Evolutionary conservation across 2,797 vertebrate genomes (phyloP).

Genomic region (Melanotaenia maccullochi): DNA sequence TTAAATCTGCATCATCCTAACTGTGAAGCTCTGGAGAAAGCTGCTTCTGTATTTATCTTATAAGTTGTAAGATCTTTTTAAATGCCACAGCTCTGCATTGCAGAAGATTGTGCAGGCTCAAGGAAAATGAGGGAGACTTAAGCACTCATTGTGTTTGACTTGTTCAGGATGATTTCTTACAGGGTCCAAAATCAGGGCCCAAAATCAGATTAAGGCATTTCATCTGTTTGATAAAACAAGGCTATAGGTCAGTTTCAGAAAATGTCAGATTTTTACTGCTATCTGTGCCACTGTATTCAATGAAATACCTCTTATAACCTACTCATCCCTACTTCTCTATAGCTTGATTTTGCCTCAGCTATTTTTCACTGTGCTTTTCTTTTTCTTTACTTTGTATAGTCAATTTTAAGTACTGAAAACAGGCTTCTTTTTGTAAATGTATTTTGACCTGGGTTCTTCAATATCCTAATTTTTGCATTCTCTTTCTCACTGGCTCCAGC

Average conservation of each 20-base stretch:
- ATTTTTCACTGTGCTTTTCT: slow-evolving; percentile 34
- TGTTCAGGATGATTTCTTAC: slow-evolving; percentile 59
- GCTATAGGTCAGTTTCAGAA: slow-evolving; percentile 57
- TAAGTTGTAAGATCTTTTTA: slow-evolving; percentile 48
- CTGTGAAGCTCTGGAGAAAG: slow-evolving; percentile 51
- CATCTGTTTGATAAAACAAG: slow-evolving; percentile 50
- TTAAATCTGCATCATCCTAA: slow-evolving; percentile 66
- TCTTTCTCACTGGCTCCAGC: slow-evolving; percentile 71
- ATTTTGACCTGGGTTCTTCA: slow-evolving; percentile 74
- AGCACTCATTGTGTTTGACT: slow-evolving; percentile 3
- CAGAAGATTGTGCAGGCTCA: slow-evolving; percentile 40
- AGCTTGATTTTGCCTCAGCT: slow-evolving; percentile 53
- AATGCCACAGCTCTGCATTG: slow-evolving; percentile 40
- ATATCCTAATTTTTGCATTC: slow-evolving; percentile 62
- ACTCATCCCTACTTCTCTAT: slow-evolving; percentile 59
- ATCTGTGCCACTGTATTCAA: slow-evolving; percentile 43
- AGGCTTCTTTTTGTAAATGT: slow-evolving; percentile 69
- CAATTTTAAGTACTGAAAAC: slow-evolving; percentile 38
- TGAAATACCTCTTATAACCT: slow-evolving; percentile 65
- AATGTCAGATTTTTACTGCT: slow-evolving; percentile 70
- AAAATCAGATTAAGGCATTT: slow-evolving; percentile 55
- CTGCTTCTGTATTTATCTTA: slow-evolving; percentile 59
- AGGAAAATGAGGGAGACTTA: slow-evolving; percentile 18
- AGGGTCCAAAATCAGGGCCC: slow-evolving; percentile 60
- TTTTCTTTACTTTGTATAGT: slow-evolving; percentile 39